A percentile compares a stretch with the other conserved stretches of the same genome.
Evolutionary conservation across 2,113 vertebrate species (phyloP).

Genomic region (Promerops cafer): DNA sequence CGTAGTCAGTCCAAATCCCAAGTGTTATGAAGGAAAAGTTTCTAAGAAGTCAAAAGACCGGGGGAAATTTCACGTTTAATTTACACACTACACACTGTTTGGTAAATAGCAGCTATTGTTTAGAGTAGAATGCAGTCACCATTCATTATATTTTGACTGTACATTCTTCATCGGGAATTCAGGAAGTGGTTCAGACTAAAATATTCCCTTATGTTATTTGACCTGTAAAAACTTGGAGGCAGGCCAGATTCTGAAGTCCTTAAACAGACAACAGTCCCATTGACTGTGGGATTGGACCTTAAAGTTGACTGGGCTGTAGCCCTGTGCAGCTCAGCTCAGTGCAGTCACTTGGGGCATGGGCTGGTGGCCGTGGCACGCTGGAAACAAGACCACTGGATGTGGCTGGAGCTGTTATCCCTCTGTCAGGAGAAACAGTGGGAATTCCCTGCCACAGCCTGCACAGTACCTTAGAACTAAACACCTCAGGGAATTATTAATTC

Average conservation of each 20-base stretch:
- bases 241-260: constrained; percentile 42
- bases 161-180: constrained; percentile 65
- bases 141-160: constrained; percentile 62
- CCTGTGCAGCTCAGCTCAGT: neutral
- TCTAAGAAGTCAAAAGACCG: constrained; percentile 1
- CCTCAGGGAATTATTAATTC: neutral
- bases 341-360: neutral
- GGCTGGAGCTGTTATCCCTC: neutral
- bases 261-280: constrained; percentile 52
- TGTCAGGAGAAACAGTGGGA: neutral
- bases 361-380: neutral
- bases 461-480: neutral
- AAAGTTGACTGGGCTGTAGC: neutral
- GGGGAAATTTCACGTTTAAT: constrained; percentile 36
- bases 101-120: constrained; percentile 67
- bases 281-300: constrained; percentile 2
- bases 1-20: neutral
- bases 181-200: constrained; percentile 73
- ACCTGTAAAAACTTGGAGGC: constrained; percentile 68
- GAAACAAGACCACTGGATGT: neutral
- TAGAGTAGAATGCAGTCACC: constrained; percentile 53
- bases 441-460: neutral
- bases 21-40: neutral
- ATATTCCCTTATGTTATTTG: constrained; percentile 70
- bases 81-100: constrained; percentile 30